Conservation (phyloP, 2,888 invertebrate genomes). For the Patella caerulea region DNA sequence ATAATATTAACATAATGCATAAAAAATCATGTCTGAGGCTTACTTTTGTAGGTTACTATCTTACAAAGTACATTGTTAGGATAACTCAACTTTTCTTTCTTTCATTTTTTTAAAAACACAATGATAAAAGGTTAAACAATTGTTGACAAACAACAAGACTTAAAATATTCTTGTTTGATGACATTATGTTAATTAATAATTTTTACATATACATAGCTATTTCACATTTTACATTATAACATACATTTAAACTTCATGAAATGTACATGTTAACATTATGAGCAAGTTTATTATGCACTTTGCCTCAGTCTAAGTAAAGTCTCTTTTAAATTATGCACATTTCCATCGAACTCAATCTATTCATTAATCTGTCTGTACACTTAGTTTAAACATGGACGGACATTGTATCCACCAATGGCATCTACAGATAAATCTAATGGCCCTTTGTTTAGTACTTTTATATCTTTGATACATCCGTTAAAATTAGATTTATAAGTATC, state of each 20-base stretch:
- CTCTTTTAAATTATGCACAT: conserved; percentile 9
- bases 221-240: no score
- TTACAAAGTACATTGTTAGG: no score
- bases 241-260: no score
- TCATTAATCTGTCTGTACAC: neutral
- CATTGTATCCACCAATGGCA: conserved; percentile 54
- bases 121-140: no score
- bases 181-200: neutral
- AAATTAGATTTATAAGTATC: conserved; percentile 51
- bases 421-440: conserved; percentile 43
- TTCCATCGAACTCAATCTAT: neutral
- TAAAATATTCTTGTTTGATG: neutral
- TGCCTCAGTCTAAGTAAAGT: neutral
- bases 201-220: no score
- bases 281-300: conserved; percentile 11
- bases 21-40: no score
- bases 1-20: no score
- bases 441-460: conserved; percentile 49
- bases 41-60: no score
- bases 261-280: neutral
- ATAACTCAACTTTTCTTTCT: no score
- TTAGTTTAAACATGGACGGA: conserved; percentile 44
- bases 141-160: no score
- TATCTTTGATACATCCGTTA: conserved; percentile 59
- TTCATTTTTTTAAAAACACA: no score